Evolutionary conservation across 2,888 invertebrate species (phyloP), one percentile per base, ranked within the genome.

Genomic region (Isoperla grammatica): DNA sequence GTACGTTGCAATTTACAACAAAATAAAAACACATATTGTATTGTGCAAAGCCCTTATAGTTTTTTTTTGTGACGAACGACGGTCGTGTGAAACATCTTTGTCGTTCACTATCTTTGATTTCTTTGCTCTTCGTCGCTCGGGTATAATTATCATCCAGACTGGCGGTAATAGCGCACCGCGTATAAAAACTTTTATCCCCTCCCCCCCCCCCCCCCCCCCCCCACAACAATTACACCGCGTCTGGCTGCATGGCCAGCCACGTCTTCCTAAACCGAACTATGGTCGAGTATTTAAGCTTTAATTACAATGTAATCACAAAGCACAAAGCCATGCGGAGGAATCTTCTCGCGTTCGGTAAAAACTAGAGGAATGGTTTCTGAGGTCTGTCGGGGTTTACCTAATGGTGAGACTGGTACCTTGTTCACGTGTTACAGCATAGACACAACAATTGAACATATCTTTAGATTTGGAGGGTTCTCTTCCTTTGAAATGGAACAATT

Each of bases 91-190:
- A 53, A 50, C 37, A 17, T 19, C 37, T 37, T 53, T 39, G 37
- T 46, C 53, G 19, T 53, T 39, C 20, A 37, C 39, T 37, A 19
- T 19, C 53, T 53, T 39, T 53, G 29, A 29, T 49, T 49, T 29
- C 35, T 29, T 29, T 35, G n/a, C n/a, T 40, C 54, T 45, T 35
- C 37, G 43, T 37, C 50, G 15, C 59, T 35, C 42, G 45, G 29
- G 53, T 53, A 56, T 60, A 63, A 63, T 63, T 63, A 63, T 60
- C 57, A 56, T 60, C 63, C 60, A 56, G 60, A 60, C 60, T 63
- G 57, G 60, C 60, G 60, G 55, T 63, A 63, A 63, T 63, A 63
- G 60, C 45, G 54, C 46, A 57, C 56, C 60, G 46, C 50, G 13
- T 43, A 56, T 42, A 58, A 54, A 60, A 56, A 60, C 37, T 45